These are phyloP conservation scores for Plestiodon gilberti DNA, from an alignment of 2,113 vertebrate species.

Conservation along the genomic window DNA sequence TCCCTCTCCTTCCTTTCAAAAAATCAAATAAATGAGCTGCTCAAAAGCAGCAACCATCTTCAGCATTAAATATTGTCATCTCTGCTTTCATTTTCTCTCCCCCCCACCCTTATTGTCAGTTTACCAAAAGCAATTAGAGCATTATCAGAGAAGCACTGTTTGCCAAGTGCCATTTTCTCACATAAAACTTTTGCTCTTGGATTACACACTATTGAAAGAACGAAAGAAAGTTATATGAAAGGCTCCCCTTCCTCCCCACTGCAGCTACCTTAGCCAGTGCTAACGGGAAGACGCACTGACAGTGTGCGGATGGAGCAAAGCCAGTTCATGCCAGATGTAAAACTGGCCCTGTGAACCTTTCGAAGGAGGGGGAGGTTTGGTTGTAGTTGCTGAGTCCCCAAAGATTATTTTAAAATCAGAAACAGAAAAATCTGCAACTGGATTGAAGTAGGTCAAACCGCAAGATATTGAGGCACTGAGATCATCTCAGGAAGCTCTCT, in stretches of 20 bases:
- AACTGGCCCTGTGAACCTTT: not conserved
- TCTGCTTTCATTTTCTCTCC: slow-evolving; percentile 20
- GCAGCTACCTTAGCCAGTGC: not conserved
- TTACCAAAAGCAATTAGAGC: slow-evolving; percentile 46
- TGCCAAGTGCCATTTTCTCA: slow-evolving; percentile 57
- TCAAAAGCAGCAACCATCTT: slow-evolving; percentile 48
- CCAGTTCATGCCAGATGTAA: not conserved
- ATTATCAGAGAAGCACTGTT: slow-evolving; percentile 42
- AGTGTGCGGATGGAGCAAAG: slow-evolving; percentile 14
- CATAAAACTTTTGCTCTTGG: slow-evolving; percentile 34
- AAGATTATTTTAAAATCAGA: not conserved
- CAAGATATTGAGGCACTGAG: not conserved
- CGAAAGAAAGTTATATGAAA: not conserved
- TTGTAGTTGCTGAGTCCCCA: not conserved
- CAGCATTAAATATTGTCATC: slow-evolving; percentile 35
- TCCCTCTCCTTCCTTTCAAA: not conserved
- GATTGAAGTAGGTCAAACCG: not conserved
- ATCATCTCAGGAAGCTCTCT: not conserved
- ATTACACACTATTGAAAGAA: slow-evolving; percentile 6
- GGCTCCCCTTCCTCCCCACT: not conserved
- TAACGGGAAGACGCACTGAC: slow-evolving; percentile 7
- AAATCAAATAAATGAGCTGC: slow-evolving; percentile 52
- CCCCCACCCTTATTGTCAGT: slow-evolving; percentile 30
- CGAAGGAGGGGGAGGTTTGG: not conserved
- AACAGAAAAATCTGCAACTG: not conserved